Percentiles rank a stretch among this genome's conserved stretches.
Conservation (phyloP, 2,888 invertebrate species). For the Pogonocherus hispidulus region DNA sequence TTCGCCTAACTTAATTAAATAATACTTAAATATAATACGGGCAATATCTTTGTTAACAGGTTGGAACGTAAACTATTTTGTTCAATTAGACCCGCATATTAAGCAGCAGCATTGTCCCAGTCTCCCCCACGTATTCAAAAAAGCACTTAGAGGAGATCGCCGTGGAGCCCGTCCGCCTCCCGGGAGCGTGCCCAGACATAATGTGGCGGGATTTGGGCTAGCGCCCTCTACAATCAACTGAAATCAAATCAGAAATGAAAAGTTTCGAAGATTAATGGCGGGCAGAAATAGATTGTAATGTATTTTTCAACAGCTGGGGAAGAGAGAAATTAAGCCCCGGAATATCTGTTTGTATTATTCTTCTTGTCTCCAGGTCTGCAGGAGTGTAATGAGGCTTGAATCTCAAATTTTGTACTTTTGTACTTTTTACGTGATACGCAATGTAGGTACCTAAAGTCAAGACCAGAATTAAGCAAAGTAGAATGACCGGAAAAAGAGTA, state of each 20-base stretch:
- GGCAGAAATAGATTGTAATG: constrained; percentile 62
- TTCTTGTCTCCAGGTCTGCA: background rate
- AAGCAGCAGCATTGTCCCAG: background rate
- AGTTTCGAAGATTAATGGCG: constrained; percentile 59
- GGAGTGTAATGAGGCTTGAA: background rate
- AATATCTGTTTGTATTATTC: constrained; percentile 41
- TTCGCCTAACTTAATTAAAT: too few relatives aligned
- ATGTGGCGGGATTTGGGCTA: constrained; percentile 60
- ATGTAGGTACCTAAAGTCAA: too few relatives aligned
- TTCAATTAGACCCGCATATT: too few relatives aligned
- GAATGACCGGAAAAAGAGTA: too few relatives aligned
- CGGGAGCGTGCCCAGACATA: constrained; percentile 64
- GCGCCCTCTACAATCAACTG: constrained; percentile 49
- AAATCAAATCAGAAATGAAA: constrained; percentile 60
- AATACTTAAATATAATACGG: too few relatives aligned
- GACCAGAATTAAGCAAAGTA: too few relatives aligned
- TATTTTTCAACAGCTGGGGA: constrained; percentile 54
- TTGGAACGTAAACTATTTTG: too few relatives aligned
- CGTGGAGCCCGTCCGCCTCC: constrained; percentile 50
- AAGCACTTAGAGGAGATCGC: constrained; percentile 47
- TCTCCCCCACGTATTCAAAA: constrained; percentile 38
- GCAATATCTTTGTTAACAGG: too few relatives aligned
- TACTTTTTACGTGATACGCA: too few relatives aligned
- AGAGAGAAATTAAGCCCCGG: constrained; percentile 45
- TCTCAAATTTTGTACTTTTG: too few relatives aligned